These are phyloP conservation scores for Hylaeus anthracinus DNA, from an alignment of 1,140 invertebrate species.

Conservation along the genomic window DNA sequence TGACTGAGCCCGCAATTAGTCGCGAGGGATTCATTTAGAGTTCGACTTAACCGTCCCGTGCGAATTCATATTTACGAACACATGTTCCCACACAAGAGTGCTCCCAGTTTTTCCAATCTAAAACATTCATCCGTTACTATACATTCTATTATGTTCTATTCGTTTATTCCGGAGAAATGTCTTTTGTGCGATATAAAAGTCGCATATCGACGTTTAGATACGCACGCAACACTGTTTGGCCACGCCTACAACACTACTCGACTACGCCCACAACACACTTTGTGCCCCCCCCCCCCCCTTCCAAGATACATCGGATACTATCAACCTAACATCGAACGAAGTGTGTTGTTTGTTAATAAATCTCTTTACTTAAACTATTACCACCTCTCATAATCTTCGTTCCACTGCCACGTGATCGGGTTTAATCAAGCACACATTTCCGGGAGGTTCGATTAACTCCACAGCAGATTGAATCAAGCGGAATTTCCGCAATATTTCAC, in stretches of 20 bases:
- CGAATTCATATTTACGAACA: slow-evolving; percentile 31
- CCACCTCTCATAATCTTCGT: neutral
- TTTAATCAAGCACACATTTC: neutral
- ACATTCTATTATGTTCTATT: too few relatives aligned
- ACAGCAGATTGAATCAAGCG: slow-evolving; percentile 20
- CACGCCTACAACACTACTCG: too few relatives aligned
- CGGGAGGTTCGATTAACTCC: neutral
- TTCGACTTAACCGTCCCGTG: slow-evolving; percentile 33
- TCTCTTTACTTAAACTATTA: too few relatives aligned
- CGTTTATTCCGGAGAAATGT: neutral
- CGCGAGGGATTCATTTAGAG: slow-evolving; percentile 59
- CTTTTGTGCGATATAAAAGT: too few relatives aligned
- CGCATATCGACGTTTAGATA: too few relatives aligned
- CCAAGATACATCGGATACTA: too few relatives aligned
- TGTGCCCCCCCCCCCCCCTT: too few relatives aligned
- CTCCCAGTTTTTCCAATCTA: neutral
- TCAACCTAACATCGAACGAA: too few relatives aligned
- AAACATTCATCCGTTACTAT: too few relatives aligned
- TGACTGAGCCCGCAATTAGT: slow-evolving; percentile 57
- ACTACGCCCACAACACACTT: too few relatives aligned
- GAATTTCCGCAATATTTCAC: slow-evolving; percentile 40
- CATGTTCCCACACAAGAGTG: neutral
- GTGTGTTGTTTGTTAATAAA: neutral
- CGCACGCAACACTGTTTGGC: too few relatives aligned
- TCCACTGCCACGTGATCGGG: neutral